Conservation (phyloP, 2,797 vertebrate genomes). For the Sciurus carolinensis region DNA sequence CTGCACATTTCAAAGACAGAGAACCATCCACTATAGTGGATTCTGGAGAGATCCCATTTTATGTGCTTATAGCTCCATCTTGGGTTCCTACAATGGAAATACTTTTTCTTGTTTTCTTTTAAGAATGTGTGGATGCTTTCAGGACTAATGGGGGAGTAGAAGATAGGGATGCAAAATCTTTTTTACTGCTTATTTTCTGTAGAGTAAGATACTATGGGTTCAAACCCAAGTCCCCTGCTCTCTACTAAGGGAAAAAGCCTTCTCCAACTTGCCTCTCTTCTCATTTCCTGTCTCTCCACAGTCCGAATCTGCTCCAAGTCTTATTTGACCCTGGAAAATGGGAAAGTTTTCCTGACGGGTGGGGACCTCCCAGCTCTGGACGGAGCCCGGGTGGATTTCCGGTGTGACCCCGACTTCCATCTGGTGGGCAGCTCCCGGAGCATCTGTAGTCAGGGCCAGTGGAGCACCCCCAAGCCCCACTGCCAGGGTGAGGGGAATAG, state of each 20-base stretch:
- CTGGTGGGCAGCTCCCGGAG: conserved; percentile 94
- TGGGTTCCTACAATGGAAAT: conserved; percentile 70
- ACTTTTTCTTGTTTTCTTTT: conserved; percentile 31
- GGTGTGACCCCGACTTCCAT: conserved; percentile 94
- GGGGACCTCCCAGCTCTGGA: conserved; percentile 93
- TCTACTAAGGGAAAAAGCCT: background rate
- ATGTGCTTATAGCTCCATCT: conserved; percentile 78
- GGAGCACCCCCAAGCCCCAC: conserved; percentile 94
- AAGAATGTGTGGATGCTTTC: conserved; percentile 46
- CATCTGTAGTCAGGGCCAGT: conserved; percentile 96
- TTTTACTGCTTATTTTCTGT: background rate
- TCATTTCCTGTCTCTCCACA: conserved; percentile 83
- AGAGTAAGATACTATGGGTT: background rate
- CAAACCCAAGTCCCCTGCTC: background rate
- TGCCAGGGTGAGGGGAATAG: conserved; percentile 93
- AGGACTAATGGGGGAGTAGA: background rate
- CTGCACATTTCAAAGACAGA: conserved; percentile 56
- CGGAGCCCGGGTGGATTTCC: conserved; percentile 93
- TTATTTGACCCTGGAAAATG: conserved; percentile 95
- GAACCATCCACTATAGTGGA: conserved; percentile 2
- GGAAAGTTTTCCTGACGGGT: conserved; percentile 90
- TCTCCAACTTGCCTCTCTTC: conserved; percentile 50
- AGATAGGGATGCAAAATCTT: background rate
- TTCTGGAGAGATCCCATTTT: conserved; percentile 70
- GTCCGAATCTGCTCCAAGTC: conserved; percentile 94